Evolutionary conservation across 1,140 invertebrate species (phyloP).

Genomic region (Amphibalanus amphitrite): DNA sequence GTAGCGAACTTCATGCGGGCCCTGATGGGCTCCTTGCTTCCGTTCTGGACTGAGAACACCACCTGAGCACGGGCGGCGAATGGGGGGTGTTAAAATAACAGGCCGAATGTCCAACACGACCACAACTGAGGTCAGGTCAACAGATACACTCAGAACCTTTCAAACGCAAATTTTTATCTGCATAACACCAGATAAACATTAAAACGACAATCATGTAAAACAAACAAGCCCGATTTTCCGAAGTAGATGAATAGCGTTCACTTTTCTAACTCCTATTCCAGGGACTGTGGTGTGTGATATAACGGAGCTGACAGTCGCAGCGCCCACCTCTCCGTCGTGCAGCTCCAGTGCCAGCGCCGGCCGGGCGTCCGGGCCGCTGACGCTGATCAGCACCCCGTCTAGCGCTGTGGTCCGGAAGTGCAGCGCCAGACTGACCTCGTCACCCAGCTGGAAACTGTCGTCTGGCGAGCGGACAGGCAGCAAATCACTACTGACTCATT

Average conservation of each 20-base stretch:
- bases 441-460: constrained; percentile 46
- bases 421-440: constrained; percentile 48
- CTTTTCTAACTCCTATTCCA: too few relatives aligned
- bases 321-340: constrained; percentile 46
- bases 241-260: not conserved
- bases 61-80: constrained; percentile 30
- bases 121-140: not conserved
- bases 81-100: constrained; percentile 13
- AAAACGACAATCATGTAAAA: not conserved
- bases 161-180: not conserved
- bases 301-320: not conserved
- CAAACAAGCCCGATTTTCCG: not conserved
- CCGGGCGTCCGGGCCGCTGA: constrained; percentile 39
- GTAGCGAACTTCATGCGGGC: constrained; percentile 39
- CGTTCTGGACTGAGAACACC: constrained; percentile 47
- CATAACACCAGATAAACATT: not conserved
- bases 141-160: not conserved
- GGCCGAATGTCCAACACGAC: constrained; percentile 5
- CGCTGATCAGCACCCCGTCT: constrained; percentile 57
- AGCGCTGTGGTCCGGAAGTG: constrained; percentile 68
- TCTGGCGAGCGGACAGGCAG: constrained; percentile 30
- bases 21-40: constrained; percentile 38
- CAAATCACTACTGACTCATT: too few relatives aligned
- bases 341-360: constrained; percentile 58
- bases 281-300: not conserved